phyloP scores from a whole-genome alignment of 2,113 vertebrate species.

The Etheostoma cragini region DNA sequence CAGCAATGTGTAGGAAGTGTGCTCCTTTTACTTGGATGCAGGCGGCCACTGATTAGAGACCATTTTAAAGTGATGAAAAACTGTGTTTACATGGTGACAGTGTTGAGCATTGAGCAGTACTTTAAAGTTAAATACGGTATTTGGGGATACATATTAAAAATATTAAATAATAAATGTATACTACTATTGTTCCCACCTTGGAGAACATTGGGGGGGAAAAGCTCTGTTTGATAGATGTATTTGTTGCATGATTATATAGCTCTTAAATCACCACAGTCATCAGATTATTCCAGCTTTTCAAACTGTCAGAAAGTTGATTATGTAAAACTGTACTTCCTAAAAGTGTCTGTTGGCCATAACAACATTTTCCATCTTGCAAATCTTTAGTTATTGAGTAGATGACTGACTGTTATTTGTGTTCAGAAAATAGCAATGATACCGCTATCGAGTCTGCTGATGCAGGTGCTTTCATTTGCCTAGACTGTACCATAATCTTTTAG shows the following conservation, averaged over 20 bases:
- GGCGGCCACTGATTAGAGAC: background rate
- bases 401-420: background rate
- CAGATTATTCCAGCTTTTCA: background rate
- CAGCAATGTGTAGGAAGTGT: background rate
- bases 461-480: background rate
- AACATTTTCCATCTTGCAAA: background rate
- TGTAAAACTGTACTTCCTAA: background rate
- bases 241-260: background rate
- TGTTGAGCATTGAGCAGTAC: no score
- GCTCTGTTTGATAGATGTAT: background rate
- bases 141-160: no score
- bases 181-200: no score
- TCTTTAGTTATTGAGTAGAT: background rate
- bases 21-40: background rate
- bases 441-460: background rate
- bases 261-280: conserved; percentile 15
- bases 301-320: background rate
- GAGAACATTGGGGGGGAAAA: no score
- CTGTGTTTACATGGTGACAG: background rate
- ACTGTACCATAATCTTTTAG: background rate
- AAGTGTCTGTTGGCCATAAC: background rate
- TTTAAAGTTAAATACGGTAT: no score
- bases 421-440: background rate
- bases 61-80: background rate
- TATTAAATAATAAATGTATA: no score